Conservation (phyloP, 2,113 vertebrate genomes). For the Azemiops feae region DNA sequence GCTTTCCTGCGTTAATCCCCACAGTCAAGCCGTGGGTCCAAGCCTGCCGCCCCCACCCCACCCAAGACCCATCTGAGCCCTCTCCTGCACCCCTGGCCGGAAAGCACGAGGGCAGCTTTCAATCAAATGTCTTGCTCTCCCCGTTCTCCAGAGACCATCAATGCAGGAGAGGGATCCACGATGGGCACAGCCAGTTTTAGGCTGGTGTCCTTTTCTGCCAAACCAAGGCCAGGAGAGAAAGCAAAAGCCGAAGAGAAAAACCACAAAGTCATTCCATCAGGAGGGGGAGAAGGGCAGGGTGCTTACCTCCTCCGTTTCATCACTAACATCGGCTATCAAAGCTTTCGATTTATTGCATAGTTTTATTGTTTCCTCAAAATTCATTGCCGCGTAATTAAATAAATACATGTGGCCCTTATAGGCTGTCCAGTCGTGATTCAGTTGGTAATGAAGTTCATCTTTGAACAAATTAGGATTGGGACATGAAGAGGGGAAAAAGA, state of each 20-base stretch:
- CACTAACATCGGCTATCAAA: fast-evolving
- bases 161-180: not conserved
- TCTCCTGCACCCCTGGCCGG: not conserved
- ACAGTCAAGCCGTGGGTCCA: not conserved
- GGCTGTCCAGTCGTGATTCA: not conserved
- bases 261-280: not conserved
- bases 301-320: fast-evolving
- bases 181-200: not conserved
- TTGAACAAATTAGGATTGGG: not conserved
- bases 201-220: not conserved
- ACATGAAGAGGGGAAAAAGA: not conserved
- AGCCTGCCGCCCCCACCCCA: not conserved
- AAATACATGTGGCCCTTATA: not conserved
- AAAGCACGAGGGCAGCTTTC: not conserved
- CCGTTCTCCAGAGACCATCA: not conserved
- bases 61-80: not conserved
- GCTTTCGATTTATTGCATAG: not conserved
- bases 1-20: not conserved
- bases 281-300: not conserved
- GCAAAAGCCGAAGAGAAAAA: not conserved
- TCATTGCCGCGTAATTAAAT: fast-evolving
- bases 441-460: not conserved
- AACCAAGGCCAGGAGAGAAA: not conserved
- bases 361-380: fast-evolving
- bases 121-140: not conserved